Evolutionary conservation across 1,140 invertebrate species (phyloP).

Genomic region (Dendroctonus ponderosae): DNA sequence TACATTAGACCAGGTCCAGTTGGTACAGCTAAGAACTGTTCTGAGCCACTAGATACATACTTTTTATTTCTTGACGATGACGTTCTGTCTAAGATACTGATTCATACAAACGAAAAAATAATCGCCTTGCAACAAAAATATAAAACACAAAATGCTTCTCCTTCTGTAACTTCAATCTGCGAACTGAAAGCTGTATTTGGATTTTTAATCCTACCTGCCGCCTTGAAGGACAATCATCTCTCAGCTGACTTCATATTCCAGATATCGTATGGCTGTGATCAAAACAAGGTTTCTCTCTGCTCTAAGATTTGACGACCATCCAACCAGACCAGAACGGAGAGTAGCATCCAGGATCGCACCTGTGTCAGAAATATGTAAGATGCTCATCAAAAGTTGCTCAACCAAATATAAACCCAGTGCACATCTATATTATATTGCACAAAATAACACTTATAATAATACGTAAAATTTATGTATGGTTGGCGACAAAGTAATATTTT

Average conservation of each 20-base stretch:
- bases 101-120: too few relatives aligned
- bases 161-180: conserved; percentile 16
- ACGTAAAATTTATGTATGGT: too few relatives aligned
- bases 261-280: conserved; percentile 44
- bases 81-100: too few relatives aligned
- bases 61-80: too few relatives aligned
- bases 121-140: too few relatives aligned
- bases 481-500: too few relatives aligned
- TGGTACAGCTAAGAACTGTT: too few relatives aligned
- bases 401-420: too few relatives aligned
- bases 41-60: too few relatives aligned
- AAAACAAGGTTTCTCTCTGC: conserved; percentile 47
- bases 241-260: conserved; percentile 38
- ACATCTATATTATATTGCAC: too few relatives aligned
- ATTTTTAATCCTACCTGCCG: conserved; percentile 37
- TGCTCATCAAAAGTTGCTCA: conserved; percentile 41
- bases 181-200: conserved; percentile 39
- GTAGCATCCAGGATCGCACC: conserved; percentile 45
- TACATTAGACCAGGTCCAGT: too few relatives aligned
- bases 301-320: conserved; percentile 47
- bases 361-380: conserved; percentile 49
- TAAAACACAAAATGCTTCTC: conserved; percentile 18
- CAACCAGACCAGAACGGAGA: conserved; percentile 37
- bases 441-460: too few relatives aligned
- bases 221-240: conserved; percentile 42